phyloP scores from a whole-genome alignment of 2,888 invertebrate genomes.

The Poecilus cupreus region DNA sequence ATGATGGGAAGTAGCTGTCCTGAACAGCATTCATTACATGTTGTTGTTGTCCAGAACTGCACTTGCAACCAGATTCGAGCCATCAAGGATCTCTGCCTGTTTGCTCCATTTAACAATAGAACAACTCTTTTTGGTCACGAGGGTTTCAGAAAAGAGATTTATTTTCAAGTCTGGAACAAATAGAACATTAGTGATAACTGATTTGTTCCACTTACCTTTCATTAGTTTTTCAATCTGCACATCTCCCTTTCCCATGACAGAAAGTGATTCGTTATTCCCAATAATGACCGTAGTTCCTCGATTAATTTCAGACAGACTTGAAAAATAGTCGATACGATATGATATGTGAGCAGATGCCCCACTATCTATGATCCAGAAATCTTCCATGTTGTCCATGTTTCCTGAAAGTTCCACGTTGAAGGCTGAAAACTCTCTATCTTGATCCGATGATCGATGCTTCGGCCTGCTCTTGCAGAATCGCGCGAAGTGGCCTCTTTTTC shows the following conservation, averaged over 20 bases:
- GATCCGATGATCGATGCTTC: constrained; percentile 4
- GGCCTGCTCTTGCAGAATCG: constrained; percentile 56
- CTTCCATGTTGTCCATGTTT: constrained; percentile 18
- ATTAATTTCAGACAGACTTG: constrained; percentile 45
- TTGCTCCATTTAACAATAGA: neutral
- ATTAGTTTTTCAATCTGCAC: constrained; percentile 62
- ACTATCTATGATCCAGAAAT: constrained; percentile 64
- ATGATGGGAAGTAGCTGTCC: neutral
- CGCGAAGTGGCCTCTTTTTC: constrained; percentile 60
- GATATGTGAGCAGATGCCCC: constrained; percentile 64
- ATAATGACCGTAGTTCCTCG: neutral
- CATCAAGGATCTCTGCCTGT: neutral
- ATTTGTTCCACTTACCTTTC: constrained; percentile 63
- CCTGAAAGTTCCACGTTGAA: neutral
- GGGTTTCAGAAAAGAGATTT: constrained; percentile 68
- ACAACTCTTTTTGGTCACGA: constrained; percentile 65
- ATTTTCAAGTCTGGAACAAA: constrained; percentile 66
- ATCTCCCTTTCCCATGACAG: constrained; percentile 63
- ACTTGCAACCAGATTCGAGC: neutral
- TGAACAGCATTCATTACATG: neutral
- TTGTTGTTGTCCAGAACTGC: neutral
- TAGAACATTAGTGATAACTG: constrained; percentile 63
- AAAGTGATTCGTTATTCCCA: constrained; percentile 29
- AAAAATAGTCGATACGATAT: constrained; percentile 59
- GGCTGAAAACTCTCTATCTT: constrained; percentile 35